Percentiles rank a stretch among this genome's conserved stretches.
Evolutionary conservation across 2,113 vertebrate genomes (phyloP).

Genomic region (Ramphastos sulfuratus): DNA sequence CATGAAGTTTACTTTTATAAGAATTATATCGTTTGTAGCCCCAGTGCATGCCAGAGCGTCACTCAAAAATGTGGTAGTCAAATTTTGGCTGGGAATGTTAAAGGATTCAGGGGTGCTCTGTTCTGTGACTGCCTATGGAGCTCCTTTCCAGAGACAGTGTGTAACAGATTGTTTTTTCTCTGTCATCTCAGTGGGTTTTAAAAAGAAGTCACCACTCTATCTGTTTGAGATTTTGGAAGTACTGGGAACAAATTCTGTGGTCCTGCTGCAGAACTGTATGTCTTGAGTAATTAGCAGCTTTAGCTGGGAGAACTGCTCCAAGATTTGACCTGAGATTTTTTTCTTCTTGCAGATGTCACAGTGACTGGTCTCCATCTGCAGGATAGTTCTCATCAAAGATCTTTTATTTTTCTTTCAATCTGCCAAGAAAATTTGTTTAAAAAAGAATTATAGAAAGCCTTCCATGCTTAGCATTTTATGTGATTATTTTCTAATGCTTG

Average conservation of each 20-base stretch:
- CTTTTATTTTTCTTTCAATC: not conserved
- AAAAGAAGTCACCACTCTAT: not conserved
- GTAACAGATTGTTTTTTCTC: not conserved
- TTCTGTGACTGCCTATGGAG: not conserved
- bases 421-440: not conserved
- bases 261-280: not conserved
- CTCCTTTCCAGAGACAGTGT: not conserved
- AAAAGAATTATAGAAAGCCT: not conserved
- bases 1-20: not conserved
- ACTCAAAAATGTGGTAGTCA: not conserved
- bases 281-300: not conserved
- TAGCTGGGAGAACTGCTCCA: not conserved
- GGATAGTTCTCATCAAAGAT: not conserved
- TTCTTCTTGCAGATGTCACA: not conserved
- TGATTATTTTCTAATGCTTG: not conserved
- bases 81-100: not conserved
- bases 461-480: not conserved
- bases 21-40: not conserved
- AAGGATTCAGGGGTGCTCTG: accelerated
- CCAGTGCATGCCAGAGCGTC: not conserved
- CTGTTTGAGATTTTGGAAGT: not conserved
- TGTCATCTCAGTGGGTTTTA: not conserved
- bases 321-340: not conserved
- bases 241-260: not conserved
- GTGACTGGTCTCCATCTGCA: not conserved